Conservation (phyloP, 2,113 vertebrate genomes). For the Thunnus maccoyii region DNA sequence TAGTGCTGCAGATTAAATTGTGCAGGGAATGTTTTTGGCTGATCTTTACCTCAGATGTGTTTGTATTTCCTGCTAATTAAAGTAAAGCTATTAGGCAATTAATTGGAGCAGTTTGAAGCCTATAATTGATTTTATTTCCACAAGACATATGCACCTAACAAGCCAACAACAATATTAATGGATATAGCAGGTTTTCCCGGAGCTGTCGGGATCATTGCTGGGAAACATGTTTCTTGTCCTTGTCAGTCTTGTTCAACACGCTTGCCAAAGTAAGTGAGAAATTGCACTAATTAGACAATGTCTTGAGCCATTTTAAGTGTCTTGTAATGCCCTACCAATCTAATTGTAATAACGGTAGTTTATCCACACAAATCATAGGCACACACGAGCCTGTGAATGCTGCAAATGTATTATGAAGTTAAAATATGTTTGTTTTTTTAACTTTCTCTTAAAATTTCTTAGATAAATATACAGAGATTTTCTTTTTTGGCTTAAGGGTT, state of each 20-base stretch:
- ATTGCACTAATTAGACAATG: constrained; percentile 39
- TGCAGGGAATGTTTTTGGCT: neutral
- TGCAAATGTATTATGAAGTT: neutral
- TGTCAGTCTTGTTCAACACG: neutral
- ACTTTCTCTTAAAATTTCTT: no score
- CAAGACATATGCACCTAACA: constrained; percentile 15
- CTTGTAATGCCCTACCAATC: neutral
- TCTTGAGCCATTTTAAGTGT: neutral
- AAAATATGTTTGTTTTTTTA: no score
- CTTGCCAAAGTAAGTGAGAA: constrained; percentile 11
- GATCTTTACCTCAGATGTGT: constrained; percentile 5
- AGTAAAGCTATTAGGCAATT: constrained; percentile 31
- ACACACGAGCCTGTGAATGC: neutral
- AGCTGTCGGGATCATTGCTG: neutral
- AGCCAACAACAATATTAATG: constrained; percentile 30
- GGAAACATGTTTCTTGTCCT: neutral
- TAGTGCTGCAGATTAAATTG: constrained; percentile 4
- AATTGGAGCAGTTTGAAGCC: neutral
- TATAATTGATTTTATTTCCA: constrained; percentile 53
- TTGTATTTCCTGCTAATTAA: constrained; percentile 4
- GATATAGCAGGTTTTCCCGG: neutral
- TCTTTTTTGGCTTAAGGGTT: no score
- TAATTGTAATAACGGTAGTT: neutral
- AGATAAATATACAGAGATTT: no score
- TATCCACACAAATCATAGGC: neutral